Evolutionary conservation across 92 coral and sea anemone species (phyloP).

Genomic region (Porites cylindrica): DNA sequence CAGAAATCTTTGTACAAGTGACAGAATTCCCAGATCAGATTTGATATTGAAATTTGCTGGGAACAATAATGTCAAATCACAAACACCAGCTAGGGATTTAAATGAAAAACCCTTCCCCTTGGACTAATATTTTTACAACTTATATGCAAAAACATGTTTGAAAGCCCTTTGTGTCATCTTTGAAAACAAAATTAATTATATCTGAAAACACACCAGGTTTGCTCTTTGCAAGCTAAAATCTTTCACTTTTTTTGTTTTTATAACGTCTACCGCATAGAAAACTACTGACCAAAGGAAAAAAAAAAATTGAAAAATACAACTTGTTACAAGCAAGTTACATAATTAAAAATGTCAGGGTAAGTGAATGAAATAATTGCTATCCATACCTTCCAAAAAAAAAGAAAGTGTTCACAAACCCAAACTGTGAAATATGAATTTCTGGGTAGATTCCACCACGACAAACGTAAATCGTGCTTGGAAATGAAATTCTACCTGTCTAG

Average conservation of each 20-base stretch:
- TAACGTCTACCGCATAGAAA: too few species aligned
- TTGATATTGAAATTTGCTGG: background rate
- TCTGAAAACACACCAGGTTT: constrained; percentile 10
- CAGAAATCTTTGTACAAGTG: background rate
- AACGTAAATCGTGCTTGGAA: constrained; percentile 5
- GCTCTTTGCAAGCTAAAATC: background rate
- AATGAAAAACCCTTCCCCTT: background rate
- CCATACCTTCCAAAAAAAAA: background rate
- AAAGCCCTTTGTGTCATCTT: background rate
- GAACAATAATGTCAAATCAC: background rate
- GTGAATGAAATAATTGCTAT: background rate
- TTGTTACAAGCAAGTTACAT: constrained; percentile 14
- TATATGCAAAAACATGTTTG: constrained; percentile 1
- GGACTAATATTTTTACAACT: constrained; percentile 22
- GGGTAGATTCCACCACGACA: background rate
- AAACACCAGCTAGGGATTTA: background rate
- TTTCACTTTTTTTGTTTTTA: background rate
- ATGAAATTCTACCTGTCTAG: constrained; percentile 12
- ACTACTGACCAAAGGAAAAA: background rate
- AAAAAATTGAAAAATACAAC: background rate
- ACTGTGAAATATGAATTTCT: background rate
- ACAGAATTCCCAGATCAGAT: background rate
- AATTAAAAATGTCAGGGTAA: background rate
- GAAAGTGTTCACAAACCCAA: background rate
- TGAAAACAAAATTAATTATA: constrained; percentile 22